These are phyloP conservation scores for Ovis aries DNA, from an alignment of 2,113 vertebrate genomes.

Conservation along the genomic window DNA sequence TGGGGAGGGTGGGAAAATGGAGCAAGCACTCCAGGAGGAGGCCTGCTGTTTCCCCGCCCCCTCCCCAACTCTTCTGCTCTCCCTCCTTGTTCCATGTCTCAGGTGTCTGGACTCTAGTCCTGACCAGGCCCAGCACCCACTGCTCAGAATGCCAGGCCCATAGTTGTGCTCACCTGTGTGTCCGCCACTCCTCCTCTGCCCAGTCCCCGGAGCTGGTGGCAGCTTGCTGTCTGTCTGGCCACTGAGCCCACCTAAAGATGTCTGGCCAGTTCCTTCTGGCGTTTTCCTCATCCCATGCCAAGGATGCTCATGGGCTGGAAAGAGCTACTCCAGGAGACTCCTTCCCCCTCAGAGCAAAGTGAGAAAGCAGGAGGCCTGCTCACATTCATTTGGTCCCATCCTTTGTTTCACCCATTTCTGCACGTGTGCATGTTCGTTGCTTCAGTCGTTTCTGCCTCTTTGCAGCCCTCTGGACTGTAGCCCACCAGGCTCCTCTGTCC, in stretches of 20 bases:
- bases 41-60: background rate
- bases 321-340: background rate
- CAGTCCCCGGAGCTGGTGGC: background rate
- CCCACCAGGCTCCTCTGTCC: background rate
- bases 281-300: background rate
- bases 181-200: background rate
- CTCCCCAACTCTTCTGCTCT: background rate
- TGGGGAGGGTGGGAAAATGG: constrained; percentile 40
- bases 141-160: background rate
- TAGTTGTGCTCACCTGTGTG: background rate
- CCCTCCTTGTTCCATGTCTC: background rate
- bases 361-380: background rate
- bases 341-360: background rate
- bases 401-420: constrained; percentile 12
- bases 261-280: background rate
- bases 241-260: background rate
- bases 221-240: background rate
- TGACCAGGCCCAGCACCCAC: background rate
- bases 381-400: background rate
- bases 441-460: background rate
- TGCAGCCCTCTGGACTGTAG: background rate
- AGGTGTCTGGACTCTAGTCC: background rate
- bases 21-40: constrained; percentile 12
- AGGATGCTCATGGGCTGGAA: background rate
- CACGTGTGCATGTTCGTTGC: background rate